Percentiles rank a stretch among this genome's conserved stretches.
Conservation (phyloP, 1,140 invertebrate species). For the Homarus americanus region DNA sequence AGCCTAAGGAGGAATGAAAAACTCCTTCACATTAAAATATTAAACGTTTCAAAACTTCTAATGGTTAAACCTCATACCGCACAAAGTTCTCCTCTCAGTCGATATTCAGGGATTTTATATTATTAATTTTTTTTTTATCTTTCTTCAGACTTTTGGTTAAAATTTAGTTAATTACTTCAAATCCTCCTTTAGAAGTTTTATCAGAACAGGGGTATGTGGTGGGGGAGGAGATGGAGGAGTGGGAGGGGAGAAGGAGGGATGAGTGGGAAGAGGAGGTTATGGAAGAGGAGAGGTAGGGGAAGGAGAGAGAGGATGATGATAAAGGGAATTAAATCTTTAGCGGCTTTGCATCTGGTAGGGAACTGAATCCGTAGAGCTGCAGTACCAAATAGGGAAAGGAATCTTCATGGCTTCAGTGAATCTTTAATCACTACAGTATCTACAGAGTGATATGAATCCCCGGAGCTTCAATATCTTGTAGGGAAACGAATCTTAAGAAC, state of each 20-base stretch:
- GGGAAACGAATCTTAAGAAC: no score
- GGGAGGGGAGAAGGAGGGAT: background rate
- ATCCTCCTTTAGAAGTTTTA: conserved; percentile 28
- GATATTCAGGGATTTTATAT: background rate
- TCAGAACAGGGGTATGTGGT: background rate
- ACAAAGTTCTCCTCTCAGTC: background rate
- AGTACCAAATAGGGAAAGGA: no score
- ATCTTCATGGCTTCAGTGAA: no score
- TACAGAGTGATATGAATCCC: no score
- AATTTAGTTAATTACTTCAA: conserved; percentile 41
- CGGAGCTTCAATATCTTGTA: no score
- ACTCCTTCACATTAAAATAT: conserved; percentile 13
- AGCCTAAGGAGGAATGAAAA: background rate
- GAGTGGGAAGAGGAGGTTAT: no score
- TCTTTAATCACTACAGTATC: no score
- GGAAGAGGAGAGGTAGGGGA: no score
- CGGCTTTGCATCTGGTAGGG: no score
- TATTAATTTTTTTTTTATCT: no score
- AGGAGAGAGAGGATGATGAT: background rate
- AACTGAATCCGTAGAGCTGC: no score
- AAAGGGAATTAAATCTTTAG: background rate
- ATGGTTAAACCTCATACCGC: conserved; percentile 19
- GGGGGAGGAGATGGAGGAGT: background rate
- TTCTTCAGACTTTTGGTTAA: background rate
- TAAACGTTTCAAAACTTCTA: background rate